These are phyloP conservation scores for Ailurus styani DNA, from an alignment of 2,113 vertebrate species.

Conservation along the genomic window DNA sequence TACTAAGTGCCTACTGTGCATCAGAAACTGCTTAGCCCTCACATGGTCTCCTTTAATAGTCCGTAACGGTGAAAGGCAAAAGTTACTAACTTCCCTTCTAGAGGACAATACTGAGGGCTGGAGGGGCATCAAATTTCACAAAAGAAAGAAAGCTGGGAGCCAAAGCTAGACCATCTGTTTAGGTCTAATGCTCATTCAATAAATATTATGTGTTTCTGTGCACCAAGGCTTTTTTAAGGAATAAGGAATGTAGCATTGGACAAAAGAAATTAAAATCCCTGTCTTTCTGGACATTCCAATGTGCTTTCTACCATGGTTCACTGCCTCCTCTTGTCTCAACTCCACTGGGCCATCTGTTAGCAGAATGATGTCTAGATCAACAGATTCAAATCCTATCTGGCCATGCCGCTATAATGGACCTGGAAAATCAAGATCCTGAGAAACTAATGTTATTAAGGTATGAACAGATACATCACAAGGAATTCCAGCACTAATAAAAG, in stretches of 20 bases:
- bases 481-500: conserved; percentile 23
- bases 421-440: conserved; percentile 35
- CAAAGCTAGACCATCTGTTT: neutral
- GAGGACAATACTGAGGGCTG: neutral
- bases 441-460: conserved; percentile 9
- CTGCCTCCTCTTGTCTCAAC: neutral
- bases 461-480: neutral
- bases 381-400: neutral
- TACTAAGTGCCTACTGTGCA: neutral
- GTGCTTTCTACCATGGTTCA: neutral
- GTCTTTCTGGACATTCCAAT: neutral
- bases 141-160: neutral
- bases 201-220: neutral
- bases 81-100: neutral
- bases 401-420: neutral
- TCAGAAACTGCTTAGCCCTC: neutral
- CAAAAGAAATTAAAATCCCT: conserved; percentile 14
- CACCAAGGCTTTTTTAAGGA: neutral
- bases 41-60: neutral
- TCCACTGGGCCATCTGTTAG: conserved; percentile 1
- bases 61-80: neutral
- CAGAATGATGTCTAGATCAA: conserved; percentile 23
- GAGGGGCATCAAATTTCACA: neutral
- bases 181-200: conserved; percentile 1
- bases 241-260: neutral